Conservation (phyloP, 2,888 invertebrate genomes). For the Fragum fragum region DNA sequence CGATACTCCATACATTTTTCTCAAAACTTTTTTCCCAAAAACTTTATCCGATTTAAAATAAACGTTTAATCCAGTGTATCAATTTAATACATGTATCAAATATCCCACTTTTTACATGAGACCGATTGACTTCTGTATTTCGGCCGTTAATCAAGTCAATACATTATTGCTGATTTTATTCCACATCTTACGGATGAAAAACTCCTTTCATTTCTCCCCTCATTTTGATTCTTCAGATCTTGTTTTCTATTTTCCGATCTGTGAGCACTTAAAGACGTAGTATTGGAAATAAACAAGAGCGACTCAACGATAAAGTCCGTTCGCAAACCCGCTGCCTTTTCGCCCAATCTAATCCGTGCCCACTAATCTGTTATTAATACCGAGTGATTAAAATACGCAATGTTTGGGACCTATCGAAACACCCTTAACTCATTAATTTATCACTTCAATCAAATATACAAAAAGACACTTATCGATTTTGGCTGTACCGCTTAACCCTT, state of each 20-base stretch:
- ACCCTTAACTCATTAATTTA: neutral
- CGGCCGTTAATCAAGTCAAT: constrained; percentile 6
- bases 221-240: constrained; percentile 1
- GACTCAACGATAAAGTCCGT: constrained; percentile 9
- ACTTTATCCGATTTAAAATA: neutral
- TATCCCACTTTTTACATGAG: neutral
- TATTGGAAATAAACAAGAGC: constrained; percentile 1
- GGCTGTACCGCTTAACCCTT: neutral
- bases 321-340: neutral
- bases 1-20: constrained; percentile 50
- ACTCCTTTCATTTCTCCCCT: neutral
- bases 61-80: neutral
- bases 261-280: neutral
- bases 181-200: constrained; percentile 17
- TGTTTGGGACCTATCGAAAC: constrained; percentile 7
- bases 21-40: neutral
- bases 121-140: neutral
- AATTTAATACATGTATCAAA: constrained; percentile 12
- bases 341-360: constrained; percentile 12
- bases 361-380: constrained; percentile 15
- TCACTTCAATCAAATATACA: neutral
- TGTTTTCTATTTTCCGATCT: neutral
- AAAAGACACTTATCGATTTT: neutral
- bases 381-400: constrained; percentile 2
- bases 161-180: neutral